Conservation (phyloP, 2,797 vertebrate species). For the Peromyscus nudipes region DNA sequence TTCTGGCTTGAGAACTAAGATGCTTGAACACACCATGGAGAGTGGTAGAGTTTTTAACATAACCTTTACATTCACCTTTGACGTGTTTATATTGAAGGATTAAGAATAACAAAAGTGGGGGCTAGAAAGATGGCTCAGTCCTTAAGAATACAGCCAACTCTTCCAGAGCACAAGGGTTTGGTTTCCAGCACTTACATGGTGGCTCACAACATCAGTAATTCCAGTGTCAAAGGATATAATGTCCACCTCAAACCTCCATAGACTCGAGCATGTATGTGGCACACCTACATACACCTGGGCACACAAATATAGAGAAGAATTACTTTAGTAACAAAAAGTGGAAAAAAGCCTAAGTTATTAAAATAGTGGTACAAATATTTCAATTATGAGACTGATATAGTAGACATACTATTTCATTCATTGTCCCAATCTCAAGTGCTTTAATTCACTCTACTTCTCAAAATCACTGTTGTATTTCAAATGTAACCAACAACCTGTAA, state of each 20-base stretch:
- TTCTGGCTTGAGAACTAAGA: background rate
- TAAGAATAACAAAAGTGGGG: background rate
- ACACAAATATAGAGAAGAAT: background rate
- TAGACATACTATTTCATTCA: background rate
- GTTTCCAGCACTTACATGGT: background rate
- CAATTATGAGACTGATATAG: background rate
- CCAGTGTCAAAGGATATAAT: background rate
- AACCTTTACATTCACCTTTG: background rate
- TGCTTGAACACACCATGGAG: background rate
- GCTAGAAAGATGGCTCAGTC: background rate
- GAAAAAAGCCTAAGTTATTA: background rate
- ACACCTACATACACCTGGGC: background rate
- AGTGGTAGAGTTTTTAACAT: background rate
- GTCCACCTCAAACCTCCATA: too few species aligned
- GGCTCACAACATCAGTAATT: too few species aligned
- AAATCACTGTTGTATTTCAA: background rate
- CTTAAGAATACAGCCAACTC: too few species aligned
- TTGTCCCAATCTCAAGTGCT: rapidly evolving
- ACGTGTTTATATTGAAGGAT: background rate
- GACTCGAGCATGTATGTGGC: too few species aligned
- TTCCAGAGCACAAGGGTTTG: background rate
- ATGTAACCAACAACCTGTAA: background rate
- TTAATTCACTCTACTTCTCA: background rate
- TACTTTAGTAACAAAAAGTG: background rate
- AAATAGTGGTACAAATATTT: background rate